Conservation (phyloP, 2,888 invertebrate species). For the Galeruca laticollis region DNA sequence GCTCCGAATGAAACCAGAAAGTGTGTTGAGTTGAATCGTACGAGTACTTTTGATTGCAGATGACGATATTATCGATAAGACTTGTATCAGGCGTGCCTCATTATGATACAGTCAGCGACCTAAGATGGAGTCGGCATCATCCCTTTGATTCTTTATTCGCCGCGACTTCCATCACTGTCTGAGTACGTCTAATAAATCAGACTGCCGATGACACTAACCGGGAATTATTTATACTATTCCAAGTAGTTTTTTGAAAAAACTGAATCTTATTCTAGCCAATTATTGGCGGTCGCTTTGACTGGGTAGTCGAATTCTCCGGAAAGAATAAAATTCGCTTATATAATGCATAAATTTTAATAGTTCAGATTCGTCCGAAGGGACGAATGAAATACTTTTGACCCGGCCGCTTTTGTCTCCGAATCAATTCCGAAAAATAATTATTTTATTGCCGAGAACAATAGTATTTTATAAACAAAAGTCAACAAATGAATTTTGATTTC, state of each 20-base stretch:
- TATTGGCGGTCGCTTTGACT: conserved; percentile 58
- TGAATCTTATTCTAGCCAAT: conserved; percentile 61
- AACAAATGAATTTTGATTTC: no score
- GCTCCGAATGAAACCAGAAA: not conserved
- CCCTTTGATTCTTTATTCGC: conserved; percentile 66
- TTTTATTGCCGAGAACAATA: no score
- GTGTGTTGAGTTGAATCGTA: conserved; percentile 26
- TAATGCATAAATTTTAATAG: conserved; percentile 41
- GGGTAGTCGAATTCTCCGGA: conserved; percentile 38
- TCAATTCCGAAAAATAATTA: not conserved
- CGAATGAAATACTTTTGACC: conserved; percentile 33
- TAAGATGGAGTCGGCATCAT: conserved; percentile 45
- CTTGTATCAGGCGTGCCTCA: conserved; percentile 48
- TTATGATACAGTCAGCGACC: conserved; percentile 44
- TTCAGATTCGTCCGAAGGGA: conserved; percentile 22
- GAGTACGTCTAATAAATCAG: conserved; percentile 65
- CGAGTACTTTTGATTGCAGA: conserved; percentile 57
- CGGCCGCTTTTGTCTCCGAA: conserved; percentile 19
- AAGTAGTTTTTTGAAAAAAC: conserved; percentile 55
- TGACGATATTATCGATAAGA: conserved; percentile 59
- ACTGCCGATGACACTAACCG: conserved; percentile 56
- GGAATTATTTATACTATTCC: conserved; percentile 64
- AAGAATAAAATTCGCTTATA: conserved; percentile 43
- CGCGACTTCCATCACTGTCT: conserved; percentile 67
- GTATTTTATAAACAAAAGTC: no score